Conservation (phyloP, 35 echinoderm and acorn worm species). For the Holothuria glaberrima region DNA sequence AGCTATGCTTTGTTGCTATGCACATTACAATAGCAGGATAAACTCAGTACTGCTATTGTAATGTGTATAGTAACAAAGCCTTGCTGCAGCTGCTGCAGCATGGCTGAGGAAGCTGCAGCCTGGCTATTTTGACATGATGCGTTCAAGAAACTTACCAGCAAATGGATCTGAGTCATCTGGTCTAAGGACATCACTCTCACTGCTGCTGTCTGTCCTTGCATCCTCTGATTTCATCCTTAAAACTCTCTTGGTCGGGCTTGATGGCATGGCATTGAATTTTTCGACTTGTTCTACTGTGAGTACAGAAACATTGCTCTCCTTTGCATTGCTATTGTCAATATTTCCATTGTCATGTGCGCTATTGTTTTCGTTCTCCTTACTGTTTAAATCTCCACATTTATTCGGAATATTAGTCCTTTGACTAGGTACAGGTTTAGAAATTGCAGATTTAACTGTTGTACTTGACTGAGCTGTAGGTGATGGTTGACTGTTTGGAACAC, state of each 20-base stretch:
- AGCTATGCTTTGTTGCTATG: no score
- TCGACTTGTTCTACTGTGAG: conserved; percentile 33
- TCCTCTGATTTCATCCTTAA: conserved; percentile 28
- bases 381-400: background rate
- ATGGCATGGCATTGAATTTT: conserved; percentile 3
- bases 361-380: background rate
- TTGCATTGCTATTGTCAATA: background rate
- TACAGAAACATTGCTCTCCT: background rate
- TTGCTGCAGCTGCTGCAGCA: no score
- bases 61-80: no score
- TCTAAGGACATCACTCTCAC: conserved; percentile 73
- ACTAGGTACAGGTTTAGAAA: background rate
- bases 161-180: conserved; percentile 83
- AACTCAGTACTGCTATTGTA: no score
- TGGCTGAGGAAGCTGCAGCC: no score
- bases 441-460: no score
- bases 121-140: no score
- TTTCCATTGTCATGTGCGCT: background rate
- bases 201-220: conserved; percentile 52
- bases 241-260: conserved; percentile 30
- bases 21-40: no score
- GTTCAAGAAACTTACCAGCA: conserved; percentile 76
- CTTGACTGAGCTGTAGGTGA: no score
- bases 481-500: no score
- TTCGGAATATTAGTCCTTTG: conserved; percentile 27